A percentile compares a stretch with the other conserved stretches of the same genome.
Conservation (phyloP, 2,888 invertebrate species). For the Troides oblongomaculatus region DNA sequence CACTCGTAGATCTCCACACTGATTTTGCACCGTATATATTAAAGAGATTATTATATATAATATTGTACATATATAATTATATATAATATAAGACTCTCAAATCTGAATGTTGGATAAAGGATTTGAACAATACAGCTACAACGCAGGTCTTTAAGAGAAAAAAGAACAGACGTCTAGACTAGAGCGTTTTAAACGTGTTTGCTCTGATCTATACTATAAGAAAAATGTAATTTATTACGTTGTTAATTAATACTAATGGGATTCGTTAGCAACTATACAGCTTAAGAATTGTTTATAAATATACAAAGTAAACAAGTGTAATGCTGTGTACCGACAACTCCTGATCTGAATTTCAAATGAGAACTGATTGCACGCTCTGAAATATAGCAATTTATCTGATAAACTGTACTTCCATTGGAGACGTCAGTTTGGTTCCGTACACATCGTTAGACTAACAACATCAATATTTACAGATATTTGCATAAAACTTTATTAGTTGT, state of each 20-base stretch:
- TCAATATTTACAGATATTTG: constrained; percentile 1
- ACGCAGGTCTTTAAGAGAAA: too few relatives aligned
- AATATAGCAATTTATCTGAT: constrained; percentile 11
- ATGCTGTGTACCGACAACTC: background rate
- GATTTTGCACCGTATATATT: too few relatives aligned
- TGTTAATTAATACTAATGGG: background rate
- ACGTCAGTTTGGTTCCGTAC: constrained; percentile 4
- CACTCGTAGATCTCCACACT: too few relatives aligned
- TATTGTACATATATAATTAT: too few relatives aligned
- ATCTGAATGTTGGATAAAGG: too few relatives aligned
- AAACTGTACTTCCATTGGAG: constrained; percentile 2
- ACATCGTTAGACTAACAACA: constrained; percentile 1
- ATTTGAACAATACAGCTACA: too few relatives aligned
- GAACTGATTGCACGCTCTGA: background rate
- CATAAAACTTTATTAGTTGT: background rate
- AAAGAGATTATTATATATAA: too few relatives aligned
- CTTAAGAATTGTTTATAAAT: background rate
- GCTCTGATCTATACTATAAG: background rate
- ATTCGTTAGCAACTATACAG: background rate
- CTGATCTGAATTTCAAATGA: constrained; percentile 23
- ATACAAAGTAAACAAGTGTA: background rate
- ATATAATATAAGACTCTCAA: too few relatives aligned
- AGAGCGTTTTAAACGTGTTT: too few relatives aligned
- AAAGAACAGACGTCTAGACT: too few relatives aligned
- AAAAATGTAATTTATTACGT: background rate